These are phyloP conservation scores for Steinernema hermaphroditum DNA, from an alignment of 2,888 invertebrate species.

Conservation along the genomic window DNA sequence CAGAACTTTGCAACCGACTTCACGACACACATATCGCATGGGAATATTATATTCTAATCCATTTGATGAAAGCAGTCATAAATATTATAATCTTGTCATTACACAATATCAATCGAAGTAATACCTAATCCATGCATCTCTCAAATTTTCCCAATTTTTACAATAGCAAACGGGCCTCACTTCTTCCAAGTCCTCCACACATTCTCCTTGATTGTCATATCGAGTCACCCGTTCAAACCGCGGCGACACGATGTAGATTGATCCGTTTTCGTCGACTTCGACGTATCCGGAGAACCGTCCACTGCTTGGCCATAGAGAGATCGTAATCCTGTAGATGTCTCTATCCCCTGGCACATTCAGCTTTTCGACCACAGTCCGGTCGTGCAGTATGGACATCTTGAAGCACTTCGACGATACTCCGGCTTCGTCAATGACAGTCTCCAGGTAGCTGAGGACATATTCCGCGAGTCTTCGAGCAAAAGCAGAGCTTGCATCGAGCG, in stretches of 20 bases:
- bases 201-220: background rate
- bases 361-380: background rate
- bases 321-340: background rate
- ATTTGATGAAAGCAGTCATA: too few species aligned
- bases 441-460: background rate
- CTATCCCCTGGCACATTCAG: background rate
- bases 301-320: background rate
- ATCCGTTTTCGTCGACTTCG: background rate
- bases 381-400: background rate
- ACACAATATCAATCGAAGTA: too few species aligned
- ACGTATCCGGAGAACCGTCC: constrained; percentile 1
- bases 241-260: background rate
- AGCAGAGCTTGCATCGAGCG: background rate
- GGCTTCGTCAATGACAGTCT: background rate
- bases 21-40: too few species aligned
- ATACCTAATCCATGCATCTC: too few species aligned
- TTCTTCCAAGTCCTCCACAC: background rate
- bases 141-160: too few species aligned
- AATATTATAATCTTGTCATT: too few species aligned
- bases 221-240: background rate
- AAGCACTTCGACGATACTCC: background rate
- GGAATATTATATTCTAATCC: too few species aligned
- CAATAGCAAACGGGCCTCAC: background rate
- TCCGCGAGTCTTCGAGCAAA: background rate
- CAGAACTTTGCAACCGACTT: too few species aligned